These are phyloP conservation scores for Pasiphila rectangulata DNA, from an alignment of 2,888 invertebrate genomes.

Conservation along the genomic window DNA sequence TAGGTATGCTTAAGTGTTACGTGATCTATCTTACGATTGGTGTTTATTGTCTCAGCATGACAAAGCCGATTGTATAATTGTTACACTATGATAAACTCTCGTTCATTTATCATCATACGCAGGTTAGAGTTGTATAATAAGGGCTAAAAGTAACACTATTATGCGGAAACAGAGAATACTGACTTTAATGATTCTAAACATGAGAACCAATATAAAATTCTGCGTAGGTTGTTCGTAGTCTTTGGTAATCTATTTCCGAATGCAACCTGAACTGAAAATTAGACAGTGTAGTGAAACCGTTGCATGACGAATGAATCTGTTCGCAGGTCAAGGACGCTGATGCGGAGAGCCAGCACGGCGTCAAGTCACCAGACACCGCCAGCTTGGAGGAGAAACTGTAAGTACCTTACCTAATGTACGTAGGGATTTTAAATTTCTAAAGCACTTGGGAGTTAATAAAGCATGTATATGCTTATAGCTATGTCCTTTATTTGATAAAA, in stretches of 20 bases:
- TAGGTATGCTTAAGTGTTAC: constrained; percentile 20
- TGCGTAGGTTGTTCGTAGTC: not conserved
- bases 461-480: too few relatives aligned
- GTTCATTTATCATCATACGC: not conserved
- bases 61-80: constrained; percentile 32
- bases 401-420: constrained; percentile 45
- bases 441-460: too few relatives aligned
- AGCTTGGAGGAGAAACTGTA: constrained; percentile 71
- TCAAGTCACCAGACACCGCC: constrained; percentile 49
- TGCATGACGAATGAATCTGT: constrained; percentile 23
- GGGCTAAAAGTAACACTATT: too few relatives aligned
- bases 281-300: constrained; percentile 24
- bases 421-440: too few relatives aligned
- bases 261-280: constrained; percentile 4
- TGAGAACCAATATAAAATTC: too few relatives aligned
- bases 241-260: constrained; percentile 3
- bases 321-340: constrained; percentile 71
- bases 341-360: constrained; percentile 64
- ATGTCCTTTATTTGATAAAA: too few relatives aligned
- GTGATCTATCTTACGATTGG: constrained; percentile 25
- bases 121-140: too few relatives aligned
- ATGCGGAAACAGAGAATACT: too few relatives aligned
- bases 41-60: constrained; percentile 25
- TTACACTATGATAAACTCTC: constrained; percentile 12
- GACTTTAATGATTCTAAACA: too few relatives aligned